phyloP scores from a whole-genome alignment of 2,888 invertebrate genomes.

The Caenorhabditis japonica region DNA sequence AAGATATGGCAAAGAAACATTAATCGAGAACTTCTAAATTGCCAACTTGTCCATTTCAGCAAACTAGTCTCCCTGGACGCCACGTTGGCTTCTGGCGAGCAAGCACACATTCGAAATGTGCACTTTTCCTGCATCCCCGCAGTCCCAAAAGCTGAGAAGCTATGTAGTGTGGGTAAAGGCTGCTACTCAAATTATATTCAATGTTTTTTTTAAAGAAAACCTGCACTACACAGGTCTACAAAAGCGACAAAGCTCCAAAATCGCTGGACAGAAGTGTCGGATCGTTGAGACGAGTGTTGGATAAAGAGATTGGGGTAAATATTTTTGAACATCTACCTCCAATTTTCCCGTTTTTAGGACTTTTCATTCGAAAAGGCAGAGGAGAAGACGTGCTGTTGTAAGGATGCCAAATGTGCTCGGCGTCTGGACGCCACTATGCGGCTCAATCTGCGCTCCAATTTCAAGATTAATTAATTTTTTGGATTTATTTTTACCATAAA shows the following conservation, averaged over 20 bases:
- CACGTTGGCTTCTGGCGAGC: constrained; percentile 30
- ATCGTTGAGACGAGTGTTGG: constrained; percentile 37
- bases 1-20: no score
- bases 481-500: no score
- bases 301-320: constrained; percentile 38
- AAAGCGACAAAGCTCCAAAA: constrained; percentile 22
- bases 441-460: constrained; percentile 39
- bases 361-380: constrained; percentile 47
- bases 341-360: constrained; percentile 32
- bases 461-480: constrained; percentile 31
- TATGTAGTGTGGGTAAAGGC: constrained; percentile 31
- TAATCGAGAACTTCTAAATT: no score
- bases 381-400: constrained; percentile 55
- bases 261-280: constrained; percentile 50
- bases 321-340: background rate
- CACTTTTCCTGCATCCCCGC: constrained; percentile 47
- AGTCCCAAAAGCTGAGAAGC: constrained; percentile 18
- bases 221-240: constrained; percentile 36
- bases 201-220: no score
- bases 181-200: no score
- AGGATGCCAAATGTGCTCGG: constrained; percentile 42
- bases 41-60: no score
- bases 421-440: constrained; percentile 48
- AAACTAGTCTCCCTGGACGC: constrained; percentile 44
- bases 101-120: constrained; percentile 41